Evolutionary conservation across 2,113 vertebrate genomes (phyloP).

Genomic region (Paradoxurus hermaphroditus): DNA sequence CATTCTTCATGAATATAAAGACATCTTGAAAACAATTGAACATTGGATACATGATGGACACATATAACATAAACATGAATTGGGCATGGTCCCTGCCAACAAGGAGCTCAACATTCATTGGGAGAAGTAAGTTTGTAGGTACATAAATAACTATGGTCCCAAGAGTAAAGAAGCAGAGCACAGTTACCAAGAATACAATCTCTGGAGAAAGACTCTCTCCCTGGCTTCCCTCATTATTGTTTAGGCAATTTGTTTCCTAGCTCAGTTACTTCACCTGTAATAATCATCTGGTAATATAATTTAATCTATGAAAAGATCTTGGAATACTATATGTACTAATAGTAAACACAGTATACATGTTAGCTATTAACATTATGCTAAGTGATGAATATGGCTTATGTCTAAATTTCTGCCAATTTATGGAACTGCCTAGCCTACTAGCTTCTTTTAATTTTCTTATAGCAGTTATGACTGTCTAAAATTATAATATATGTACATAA

Average conservation of each 20-base stretch:
- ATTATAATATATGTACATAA: neutral
- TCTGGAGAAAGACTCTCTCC: neutral
- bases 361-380: neutral
- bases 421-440: neutral
- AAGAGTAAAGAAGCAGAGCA: neutral
- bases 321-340: neutral
- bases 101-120: neutral
- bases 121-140: rapidly evolving
- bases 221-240: neutral
- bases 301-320: neutral
- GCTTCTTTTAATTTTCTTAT: neutral
- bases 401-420: neutral
- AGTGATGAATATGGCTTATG: neutral
- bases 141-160: neutral
- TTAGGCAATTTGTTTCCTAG: neutral
- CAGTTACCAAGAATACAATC: neutral
- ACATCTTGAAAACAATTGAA: neutral
- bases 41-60: neutral
- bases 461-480: neutral
- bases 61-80: neutral
- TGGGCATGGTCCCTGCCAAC: neutral
- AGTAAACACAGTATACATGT: neutral
- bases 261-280: neutral
- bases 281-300: neutral
- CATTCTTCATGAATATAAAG: neutral